Base-by-base conservation (phyloP, 2,113 vertebrate species). In the Ceratotherium simum region DNA sequence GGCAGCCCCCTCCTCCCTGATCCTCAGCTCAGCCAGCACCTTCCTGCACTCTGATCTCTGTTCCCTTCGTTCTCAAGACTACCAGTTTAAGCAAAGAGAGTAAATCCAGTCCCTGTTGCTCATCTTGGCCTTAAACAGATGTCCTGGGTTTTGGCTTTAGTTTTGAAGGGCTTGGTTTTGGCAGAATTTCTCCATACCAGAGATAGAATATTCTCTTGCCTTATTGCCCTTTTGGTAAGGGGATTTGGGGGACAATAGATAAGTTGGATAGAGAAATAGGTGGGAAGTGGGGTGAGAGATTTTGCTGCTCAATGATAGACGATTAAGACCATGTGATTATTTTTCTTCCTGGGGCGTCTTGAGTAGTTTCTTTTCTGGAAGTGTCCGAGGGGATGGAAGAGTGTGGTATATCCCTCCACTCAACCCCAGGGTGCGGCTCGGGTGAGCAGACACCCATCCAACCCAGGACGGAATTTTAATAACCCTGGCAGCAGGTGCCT, bases 381-480 rank as follows among this genome's bases (percentile, higher is more conserved):
- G n/a, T 2, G 29, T 25, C 33, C 2, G 27, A 42, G 62, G 64
- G 36, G n/a, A 42, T 11, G 0, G 25, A 58, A 60, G 27, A 20
- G 54, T 12, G 4, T 13, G 5, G 9, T 18, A 0, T 25, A 1
- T 67, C 23, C 18, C 33, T 27, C 60, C 18, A 4, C 25, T 36
- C 16, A 16, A 31, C 20, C 21, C 46, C 51, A 23, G 36, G 27
- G n/a, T n/a, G 4, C 18, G 3, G 11, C 14, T 8, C 8, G 18
- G 79, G 46, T 18, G 27, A 12, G 48, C 75, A 90, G 42, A 29
- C 33, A 46, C 46, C 42, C 73, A 36, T 64, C 42, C 25, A 36
- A 78, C 23, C 23, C 42, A 56, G 48, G 27, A 42, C 7, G 56
- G 46, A 33, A 51, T 80, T 67, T 42, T 33, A 33, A 11, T 46